These are phyloP conservation scores for Pheosia tremula DNA, from an alignment of 2,888 invertebrate genomes.

Conservation along the genomic window DNA sequence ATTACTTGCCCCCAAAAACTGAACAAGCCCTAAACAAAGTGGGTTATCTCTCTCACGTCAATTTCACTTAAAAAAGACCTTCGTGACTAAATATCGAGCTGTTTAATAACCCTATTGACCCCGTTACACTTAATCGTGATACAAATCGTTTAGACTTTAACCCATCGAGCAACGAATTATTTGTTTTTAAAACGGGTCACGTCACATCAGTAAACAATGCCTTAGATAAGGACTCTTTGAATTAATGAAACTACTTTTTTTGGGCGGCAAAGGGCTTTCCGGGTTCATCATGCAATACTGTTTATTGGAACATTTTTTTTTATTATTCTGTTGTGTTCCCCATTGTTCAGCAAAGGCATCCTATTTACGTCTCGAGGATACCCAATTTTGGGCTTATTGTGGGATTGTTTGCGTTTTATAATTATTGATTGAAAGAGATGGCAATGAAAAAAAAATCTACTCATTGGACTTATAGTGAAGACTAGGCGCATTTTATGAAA, in stretches of 20 bases:
- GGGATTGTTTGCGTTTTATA: too few relatives aligned
- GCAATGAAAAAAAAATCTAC: too few relatives aligned
- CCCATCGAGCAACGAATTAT: constrained; percentile 7
- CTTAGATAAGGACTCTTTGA: neutral
- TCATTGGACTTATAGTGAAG: too few relatives aligned
- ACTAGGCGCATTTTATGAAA: too few relatives aligned
- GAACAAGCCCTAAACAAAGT: constrained; percentile 27
- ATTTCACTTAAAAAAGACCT: constrained; percentile 29
- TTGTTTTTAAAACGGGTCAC: constrained; percentile 12
- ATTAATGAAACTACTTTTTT: neutral
- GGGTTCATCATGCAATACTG: too few relatives aligned
- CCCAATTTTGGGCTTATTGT: too few relatives aligned
- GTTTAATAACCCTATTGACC: constrained; percentile 28
- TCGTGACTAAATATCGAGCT: constrained; percentile 28
- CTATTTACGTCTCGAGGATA: too few relatives aligned
- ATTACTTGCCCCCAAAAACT: constrained; percentile 32
- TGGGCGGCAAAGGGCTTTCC: too few relatives aligned
- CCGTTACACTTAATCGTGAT: constrained; percentile 28
- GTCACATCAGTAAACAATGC: constrained; percentile 8
- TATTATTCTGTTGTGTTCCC: too few relatives aligned
- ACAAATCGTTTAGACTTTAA: constrained; percentile 11
- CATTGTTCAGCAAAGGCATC: too few relatives aligned
- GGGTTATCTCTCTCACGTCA: constrained; percentile 35
- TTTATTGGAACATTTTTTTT: too few relatives aligned
- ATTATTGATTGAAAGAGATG: too few relatives aligned